Evolutionary conservation across 2,797 vertebrate species (phyloP).

Genomic region (Thunnus albacares): DNA sequence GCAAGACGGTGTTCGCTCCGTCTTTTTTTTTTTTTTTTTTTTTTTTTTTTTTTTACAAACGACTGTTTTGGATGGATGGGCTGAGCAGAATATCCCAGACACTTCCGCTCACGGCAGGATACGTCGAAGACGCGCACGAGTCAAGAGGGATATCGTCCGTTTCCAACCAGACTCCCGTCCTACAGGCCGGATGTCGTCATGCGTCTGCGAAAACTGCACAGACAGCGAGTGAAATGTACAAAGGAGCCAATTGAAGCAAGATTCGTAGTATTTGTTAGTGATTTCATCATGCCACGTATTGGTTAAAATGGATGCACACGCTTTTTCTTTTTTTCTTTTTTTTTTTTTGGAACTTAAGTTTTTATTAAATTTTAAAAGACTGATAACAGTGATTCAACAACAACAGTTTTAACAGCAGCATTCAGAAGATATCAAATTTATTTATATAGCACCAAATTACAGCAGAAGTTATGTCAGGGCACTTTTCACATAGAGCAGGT

Average conservation of each 20-base stretch:
- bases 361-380: no score
- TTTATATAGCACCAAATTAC: no score
- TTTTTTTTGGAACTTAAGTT: no score
- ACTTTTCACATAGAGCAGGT: no score
- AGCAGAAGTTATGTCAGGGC: no score
- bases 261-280: background rate
- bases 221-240: background rate
- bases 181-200: constrained; percentile 28
- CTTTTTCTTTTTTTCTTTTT: no score
- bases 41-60: constrained; percentile 22
- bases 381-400: no score
- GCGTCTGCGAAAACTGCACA: background rate
- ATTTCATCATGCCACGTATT: background rate
- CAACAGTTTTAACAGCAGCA: no score
- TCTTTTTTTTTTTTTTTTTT: constrained; percentile 4
- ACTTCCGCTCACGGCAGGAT: constrained; percentile 79
- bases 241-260: background rate
- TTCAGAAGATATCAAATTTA: no score
- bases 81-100: constrained; percentile 66
- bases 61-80: constrained; percentile 44
- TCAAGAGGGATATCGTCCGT: constrained; percentile 49
- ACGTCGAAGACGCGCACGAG: constrained; percentile 58
- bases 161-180: background rate
- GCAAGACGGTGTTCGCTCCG: constrained; percentile 26
- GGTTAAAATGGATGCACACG: background rate